phyloP scores from a whole-genome alignment of 2,113 vertebrate species.

The Carlito syrichta region DNA sequence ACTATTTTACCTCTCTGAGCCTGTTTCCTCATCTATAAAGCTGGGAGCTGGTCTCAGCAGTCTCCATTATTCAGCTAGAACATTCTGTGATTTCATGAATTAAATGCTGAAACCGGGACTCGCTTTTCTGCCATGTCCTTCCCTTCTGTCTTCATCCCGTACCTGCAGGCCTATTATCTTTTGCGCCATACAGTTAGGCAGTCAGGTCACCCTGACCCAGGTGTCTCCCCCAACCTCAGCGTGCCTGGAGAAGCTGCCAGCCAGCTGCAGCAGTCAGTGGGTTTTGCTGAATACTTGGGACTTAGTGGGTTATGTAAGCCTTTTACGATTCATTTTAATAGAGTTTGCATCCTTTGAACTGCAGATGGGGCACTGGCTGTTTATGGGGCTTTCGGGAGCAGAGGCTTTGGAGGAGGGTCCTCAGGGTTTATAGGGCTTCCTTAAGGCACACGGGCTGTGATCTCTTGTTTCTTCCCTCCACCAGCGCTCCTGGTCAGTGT shows the following conservation, averaged over 20 bases:
- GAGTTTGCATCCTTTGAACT: conserved; percentile 52
- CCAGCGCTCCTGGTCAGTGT: background rate
- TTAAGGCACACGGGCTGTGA: background rate
- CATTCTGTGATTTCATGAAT: conserved; percentile 44
- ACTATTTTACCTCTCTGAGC: background rate
- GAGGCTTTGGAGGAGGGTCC: background rate
- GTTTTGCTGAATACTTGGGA: background rate
- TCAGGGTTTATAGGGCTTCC: background rate
- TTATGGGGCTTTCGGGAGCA: conserved; percentile 43
- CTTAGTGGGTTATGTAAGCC: conserved; percentile 61
- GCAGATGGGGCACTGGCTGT: background rate
- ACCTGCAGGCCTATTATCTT: conserved; percentile 59
- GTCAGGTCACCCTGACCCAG: conserved; percentile 64
- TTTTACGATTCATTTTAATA: conserved; percentile 43
- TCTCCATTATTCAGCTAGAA: conserved; percentile 33
- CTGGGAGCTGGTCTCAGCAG: background rate
- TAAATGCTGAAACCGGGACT: background rate
- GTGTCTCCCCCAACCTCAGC: background rate
- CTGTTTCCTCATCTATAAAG: background rate
- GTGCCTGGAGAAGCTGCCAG: conserved; percentile 2
- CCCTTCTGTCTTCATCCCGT: background rate
- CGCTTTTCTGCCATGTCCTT: background rate
- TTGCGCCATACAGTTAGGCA: background rate
- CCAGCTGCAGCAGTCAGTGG: background rate
- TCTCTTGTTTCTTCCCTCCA: background rate